Percentiles rank a stretch among this genome's conserved stretches.
phyloP scores from a whole-genome alignment of 2,113 vertebrate genomes.

The Cranoglanis bouderius region DNA sequence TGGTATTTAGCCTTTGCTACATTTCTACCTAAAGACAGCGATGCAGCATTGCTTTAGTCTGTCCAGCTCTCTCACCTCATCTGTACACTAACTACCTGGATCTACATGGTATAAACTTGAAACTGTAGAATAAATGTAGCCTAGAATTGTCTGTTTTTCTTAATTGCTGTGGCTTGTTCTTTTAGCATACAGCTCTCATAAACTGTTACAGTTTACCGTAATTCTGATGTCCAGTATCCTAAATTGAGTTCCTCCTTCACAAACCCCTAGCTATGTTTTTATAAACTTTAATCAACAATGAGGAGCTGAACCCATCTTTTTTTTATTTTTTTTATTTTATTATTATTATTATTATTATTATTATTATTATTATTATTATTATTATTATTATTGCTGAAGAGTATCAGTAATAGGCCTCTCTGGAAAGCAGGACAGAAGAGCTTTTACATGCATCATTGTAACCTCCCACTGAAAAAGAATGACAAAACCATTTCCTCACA shows the following conservation, averaged over 20 bases:
- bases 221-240: neutral
- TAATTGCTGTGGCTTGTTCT: neutral
- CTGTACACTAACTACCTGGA: neutral
- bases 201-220: neutral
- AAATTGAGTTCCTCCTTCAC: neutral
- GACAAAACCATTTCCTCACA: conserved; percentile 41
- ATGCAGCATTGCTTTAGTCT: neutral
- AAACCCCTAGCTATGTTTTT: neutral
- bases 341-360: neutral
- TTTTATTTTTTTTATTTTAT: no score
- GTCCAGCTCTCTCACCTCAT: neutral
- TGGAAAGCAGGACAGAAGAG: conserved; percentile 13
- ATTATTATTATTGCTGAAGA: neutral
- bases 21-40: neutral
- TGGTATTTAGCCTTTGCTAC: neutral
- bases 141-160: neutral
- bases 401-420: conserved; percentile 2
- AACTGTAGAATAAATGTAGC: neutral
- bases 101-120: neutral
- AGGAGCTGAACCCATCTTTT: neutral
- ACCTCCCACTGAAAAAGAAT: conserved; percentile 21
- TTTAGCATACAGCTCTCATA: neutral
- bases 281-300: neutral
- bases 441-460: conserved; percentile 32
- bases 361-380: neutral